These are phyloP conservation scores for Pogonomyrmex californicus DNA, from an alignment of 1,140 invertebrate species.

Conservation along the genomic window DNA sequence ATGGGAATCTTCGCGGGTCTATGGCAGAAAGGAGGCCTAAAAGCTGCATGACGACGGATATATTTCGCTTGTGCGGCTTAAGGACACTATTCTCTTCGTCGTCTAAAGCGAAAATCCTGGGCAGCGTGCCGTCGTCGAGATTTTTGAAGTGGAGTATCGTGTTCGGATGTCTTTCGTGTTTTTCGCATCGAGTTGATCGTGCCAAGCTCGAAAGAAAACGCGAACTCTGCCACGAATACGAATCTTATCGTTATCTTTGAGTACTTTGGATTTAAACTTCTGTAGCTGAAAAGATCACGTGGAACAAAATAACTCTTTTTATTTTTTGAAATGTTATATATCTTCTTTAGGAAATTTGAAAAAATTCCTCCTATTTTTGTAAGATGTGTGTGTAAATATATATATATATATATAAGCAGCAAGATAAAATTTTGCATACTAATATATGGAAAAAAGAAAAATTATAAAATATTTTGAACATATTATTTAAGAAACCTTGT, in stretches of 20 bases:
- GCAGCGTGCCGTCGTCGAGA: slow-evolving; percentile 59
- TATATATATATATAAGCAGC: too few species aligned
- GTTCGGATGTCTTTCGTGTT: slow-evolving; percentile 69
- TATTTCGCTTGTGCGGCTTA: slow-evolving; percentile 60
- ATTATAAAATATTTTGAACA: not conserved
- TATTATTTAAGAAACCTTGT: not conserved
- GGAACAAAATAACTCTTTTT: slow-evolving; percentile 30
- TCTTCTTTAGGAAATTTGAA: not conserved
- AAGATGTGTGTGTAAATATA: not conserved
- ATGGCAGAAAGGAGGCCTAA: slow-evolving; percentile 38
- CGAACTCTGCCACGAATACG: slow-evolving; percentile 19
- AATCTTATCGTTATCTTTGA: slow-evolving; percentile 30
- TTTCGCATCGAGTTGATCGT: slow-evolving; percentile 35
- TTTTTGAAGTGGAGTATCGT: slow-evolving; percentile 79
- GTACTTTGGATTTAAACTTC: slow-evolving; percentile 33
- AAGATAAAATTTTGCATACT: too few species aligned
- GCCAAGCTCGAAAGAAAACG: slow-evolving; percentile 52
- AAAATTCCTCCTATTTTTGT: not conserved
- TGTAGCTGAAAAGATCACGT: not conserved
- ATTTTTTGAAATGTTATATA: not conserved
- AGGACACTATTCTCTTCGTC: slow-evolving; percentile 12
- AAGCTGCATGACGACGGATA: slow-evolving; percentile 59
- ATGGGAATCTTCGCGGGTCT: slow-evolving; percentile 50
- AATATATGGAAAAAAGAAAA: not conserved
- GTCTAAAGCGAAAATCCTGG: slow-evolving; percentile 71